A percentile compares a stretch with the other conserved stretches of the same genome.
Conservation (phyloP, 2,888 invertebrate genomes). For the Aphidoletes aphidimyza region DNA sequence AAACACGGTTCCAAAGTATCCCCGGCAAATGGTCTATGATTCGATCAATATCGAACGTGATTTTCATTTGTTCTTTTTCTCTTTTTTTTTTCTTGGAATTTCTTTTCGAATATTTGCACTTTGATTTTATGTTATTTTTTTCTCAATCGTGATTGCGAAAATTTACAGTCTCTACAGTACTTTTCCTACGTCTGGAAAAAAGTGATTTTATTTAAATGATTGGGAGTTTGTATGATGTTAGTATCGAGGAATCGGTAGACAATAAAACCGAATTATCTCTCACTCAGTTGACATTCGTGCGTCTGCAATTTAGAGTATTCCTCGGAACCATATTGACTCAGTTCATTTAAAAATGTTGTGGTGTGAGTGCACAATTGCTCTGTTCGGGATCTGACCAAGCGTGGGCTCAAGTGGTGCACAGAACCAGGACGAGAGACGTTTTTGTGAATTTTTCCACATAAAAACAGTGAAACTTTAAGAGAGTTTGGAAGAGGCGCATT, state of each 20-base stretch:
- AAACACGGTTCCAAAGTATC: not conserved
- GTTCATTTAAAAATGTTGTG: too few relatives aligned
- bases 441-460: too few relatives aligned
- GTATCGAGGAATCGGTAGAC: not conserved
- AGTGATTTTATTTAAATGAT: not conserved
- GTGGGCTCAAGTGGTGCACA: too few relatives aligned
- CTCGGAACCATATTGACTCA: not conserved
- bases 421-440: too few relatives aligned
- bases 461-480: too few relatives aligned
- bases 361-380: too few relatives aligned
- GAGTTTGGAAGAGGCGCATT: too few relatives aligned
- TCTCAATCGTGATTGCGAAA: not conserved
- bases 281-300: not conserved
- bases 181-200: not conserved
- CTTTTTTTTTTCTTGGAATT: not conserved
- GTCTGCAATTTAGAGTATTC: too few relatives aligned
- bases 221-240: not conserved
- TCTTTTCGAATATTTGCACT: not conserved
- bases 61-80: not conserved
- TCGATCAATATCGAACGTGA: not conserved
- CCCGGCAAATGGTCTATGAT: not conserved
- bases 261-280: not conserved
- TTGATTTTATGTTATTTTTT: not conserved
- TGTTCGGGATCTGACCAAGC: too few relatives aligned
- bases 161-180: not conserved